These are phyloP conservation scores for Rhadinocentrus ornatus DNA, from an alignment of 2,797 vertebrate species.

Conservation along the genomic window DNA sequence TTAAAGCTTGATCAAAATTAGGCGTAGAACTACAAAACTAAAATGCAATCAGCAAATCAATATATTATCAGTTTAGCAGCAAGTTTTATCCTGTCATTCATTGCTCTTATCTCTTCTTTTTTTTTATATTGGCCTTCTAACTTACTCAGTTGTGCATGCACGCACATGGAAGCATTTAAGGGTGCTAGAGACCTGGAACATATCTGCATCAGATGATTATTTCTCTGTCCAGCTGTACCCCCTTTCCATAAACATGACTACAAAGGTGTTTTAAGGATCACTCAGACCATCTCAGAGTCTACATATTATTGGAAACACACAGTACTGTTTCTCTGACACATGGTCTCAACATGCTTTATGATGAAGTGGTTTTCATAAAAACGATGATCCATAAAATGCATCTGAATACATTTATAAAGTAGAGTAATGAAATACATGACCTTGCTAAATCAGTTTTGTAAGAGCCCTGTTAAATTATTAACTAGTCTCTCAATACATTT, in stretches of 20 bases:
- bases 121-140: not conserved
- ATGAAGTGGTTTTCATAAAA: conserved; percentile 54
- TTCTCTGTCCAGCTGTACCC: conserved; percentile 16
- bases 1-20: not conserved
- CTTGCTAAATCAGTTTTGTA: conserved; percentile 48
- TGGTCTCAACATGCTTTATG: conserved; percentile 9
- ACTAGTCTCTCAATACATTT: conserved; percentile 31
- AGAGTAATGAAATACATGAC: conserved; percentile 59
- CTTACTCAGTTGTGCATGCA: conserved; percentile 7
- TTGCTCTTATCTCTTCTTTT: not conserved
- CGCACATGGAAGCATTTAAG: conserved; percentile 10
- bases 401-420: conserved; percentile 56
- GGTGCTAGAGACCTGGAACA: conserved; percentile 15
- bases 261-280: conserved; percentile 14
- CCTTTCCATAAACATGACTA: conserved; percentile 15
- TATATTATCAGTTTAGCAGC: not conserved
- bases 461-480: conserved; percentile 50
- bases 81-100: not conserved
- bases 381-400: conserved; percentile 56
- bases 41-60: not conserved
- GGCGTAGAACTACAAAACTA: too few species aligned
- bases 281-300: conserved; percentile 7
- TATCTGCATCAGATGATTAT: conserved; percentile 23
- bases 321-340: conserved; percentile 1
- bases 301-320: conserved; percentile 9